Base-by-base conservation (phyloP, 1,140 invertebrate species). In the Drosophila ambigua region DNA sequence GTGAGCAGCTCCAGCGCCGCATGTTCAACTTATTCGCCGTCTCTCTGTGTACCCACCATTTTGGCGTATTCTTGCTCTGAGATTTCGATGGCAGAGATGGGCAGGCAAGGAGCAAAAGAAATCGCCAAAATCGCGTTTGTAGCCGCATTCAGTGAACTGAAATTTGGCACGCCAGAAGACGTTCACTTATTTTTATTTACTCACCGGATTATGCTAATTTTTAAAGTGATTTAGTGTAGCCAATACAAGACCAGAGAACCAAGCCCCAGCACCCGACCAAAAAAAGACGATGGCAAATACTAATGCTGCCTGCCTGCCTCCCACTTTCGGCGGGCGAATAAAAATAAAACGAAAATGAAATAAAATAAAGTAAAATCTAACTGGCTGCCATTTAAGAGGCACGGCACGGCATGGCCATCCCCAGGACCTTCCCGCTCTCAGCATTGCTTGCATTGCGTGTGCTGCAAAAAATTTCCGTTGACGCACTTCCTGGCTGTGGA, bases 191-290 rank as follows among this genome's bases (percentile, higher is more conserved):
- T 88, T 88, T 88, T 88, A 83, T 88, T 88, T 89, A 88, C 83
- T 83, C 79, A 79, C 84, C 79, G 83, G 83, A 89, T 88, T 88
- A 88, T 88, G 83, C 84, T 88, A 88, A 88, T 88, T 88, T 88
- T 74, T 88, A 89, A 88, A 88, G 83, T 88, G 84, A 88, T 88
- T 88, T 88, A 88, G 72, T 79, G 72, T 73, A 79, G 83, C 79
- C 84, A 82, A 83, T 83, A 67, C 78, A 53, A 54, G 52, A 16
- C 57, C 66, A 57, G 35, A 49, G 68, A 67, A 52, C 51, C 67
- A 73, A 77, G 66, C 54, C 54, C 54, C 71, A 9, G 31, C 2
- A 31, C 8, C 31, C 31, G 8, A 0, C 31, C 8, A 41, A 62
- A 54, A 63, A 53, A 55, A 24, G 9, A 52, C 43, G 45, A 75